Evolutionary conservation across 2,113 vertebrate genomes (phyloP).

Genomic region (Dicrurus megarhynchus): DNA sequence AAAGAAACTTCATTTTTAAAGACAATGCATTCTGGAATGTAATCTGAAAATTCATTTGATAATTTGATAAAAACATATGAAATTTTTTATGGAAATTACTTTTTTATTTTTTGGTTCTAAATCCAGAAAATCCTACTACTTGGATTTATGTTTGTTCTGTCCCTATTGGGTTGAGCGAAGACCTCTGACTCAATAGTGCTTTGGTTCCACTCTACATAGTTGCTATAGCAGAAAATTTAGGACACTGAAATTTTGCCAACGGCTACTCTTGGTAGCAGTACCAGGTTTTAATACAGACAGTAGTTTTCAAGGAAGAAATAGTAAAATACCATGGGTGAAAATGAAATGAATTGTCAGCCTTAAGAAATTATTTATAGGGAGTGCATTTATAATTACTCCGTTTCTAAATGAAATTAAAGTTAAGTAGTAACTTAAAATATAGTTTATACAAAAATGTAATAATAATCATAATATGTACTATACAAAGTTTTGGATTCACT

Average conservation of each 20-base stretch:
- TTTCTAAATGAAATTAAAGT: neutral
- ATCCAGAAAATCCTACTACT: neutral
- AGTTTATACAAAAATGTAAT: neutral
- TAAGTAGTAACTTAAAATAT: neutral
- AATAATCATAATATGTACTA: neutral
- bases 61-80: neutral
- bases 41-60: neutral
- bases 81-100: neutral
- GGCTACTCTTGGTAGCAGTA: neutral
- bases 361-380: neutral
- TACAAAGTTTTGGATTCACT: neutral
- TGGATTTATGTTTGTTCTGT: neutral
- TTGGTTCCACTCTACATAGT: neutral
- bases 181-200: neutral
- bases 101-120: neutral
- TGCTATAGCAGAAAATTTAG: neutral
- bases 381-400: neutral
- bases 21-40: neutral
- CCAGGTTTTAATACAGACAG: neutral
- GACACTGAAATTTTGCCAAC: neutral
- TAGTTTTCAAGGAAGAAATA: neutral
- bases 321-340: neutral
- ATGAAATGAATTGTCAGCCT: neutral
- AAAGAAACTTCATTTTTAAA: neutral
- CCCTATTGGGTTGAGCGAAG: neutral